Evolutionary conservation across 2,797 vertebrate genomes (phyloP).

Genomic region (Hafferia zeledoni): DNA sequence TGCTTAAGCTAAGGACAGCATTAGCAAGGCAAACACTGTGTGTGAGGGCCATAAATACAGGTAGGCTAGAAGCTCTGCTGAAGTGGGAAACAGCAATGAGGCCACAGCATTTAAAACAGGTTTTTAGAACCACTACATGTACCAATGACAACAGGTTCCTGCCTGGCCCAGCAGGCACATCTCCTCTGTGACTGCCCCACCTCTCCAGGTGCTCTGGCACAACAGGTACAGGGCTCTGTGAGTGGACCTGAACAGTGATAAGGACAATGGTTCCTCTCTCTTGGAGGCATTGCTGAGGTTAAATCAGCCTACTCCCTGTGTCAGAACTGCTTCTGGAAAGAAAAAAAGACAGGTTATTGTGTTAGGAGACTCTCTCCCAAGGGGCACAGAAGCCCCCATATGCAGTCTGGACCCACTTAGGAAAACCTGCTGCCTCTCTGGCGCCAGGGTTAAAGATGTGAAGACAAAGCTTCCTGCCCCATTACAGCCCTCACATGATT

Average conservation of each 20-base stretch:
- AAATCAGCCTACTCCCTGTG: background rate
- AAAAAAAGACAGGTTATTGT: background rate
- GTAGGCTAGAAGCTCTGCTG: background rate
- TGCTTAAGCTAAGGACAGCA: background rate
- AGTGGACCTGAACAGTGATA: background rate
- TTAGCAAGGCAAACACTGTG: background rate
- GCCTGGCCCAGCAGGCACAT: background rate
- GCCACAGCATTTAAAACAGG: background rate
- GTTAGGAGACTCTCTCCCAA: background rate
- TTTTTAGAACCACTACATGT: background rate
- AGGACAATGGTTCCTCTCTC: background rate
- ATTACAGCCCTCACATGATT: background rate
- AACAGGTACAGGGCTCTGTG: background rate
- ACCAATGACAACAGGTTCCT: background rate
- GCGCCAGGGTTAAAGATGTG: background rate
- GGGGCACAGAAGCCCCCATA: background rate
- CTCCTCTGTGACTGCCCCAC: background rate
- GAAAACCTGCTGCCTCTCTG: background rate
- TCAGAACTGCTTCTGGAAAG: background rate
- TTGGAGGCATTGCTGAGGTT: background rate
- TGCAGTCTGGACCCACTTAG: background rate
- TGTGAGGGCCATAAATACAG: background rate
- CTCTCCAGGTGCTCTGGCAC: background rate
- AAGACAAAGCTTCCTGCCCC: background rate
- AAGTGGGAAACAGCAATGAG: background rate